These are phyloP conservation scores for Antedon mediterranea DNA, from an alignment of 53 echinoderm and acorn worm genomes.

Conservation along the genomic window DNA sequence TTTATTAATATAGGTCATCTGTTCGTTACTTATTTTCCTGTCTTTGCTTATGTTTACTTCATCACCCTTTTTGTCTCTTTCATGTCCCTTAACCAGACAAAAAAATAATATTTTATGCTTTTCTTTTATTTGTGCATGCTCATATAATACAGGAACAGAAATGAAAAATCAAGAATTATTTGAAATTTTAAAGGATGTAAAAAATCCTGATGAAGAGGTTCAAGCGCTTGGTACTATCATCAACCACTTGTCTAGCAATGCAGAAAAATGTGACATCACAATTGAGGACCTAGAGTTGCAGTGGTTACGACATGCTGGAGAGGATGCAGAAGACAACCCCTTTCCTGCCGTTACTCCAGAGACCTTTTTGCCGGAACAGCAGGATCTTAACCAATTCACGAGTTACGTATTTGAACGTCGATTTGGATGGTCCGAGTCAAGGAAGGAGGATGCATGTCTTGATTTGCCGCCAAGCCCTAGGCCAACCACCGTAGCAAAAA, in stretches of 20 bases:
- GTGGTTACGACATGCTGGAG: slow-evolving; percentile 32
- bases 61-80: too few relatives aligned
- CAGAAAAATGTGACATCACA: slow-evolving; percentile 11
- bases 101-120: too few relatives aligned
- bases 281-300: slow-evolving; percentile 34
- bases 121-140: too few relatives aligned
- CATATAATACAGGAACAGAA: background rate
- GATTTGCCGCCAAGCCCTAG: background rate
- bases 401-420: slow-evolving; percentile 67
- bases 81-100: too few relatives aligned
- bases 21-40: too few relatives aligned
- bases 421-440: slow-evolving; percentile 80
- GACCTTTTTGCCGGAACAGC: slow-evolving; percentile 23
- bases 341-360: slow-evolving; percentile 56
- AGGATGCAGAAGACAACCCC: slow-evolving; percentile 35
- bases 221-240: background rate
- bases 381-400: slow-evolving; percentile 61
- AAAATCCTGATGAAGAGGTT: background rate
- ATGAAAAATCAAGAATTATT: background rate
- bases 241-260: background rate
- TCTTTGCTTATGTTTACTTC: too few relatives aligned
- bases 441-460: background rate
- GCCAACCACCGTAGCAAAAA: background rate
- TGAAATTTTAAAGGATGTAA: background rate
- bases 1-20: too few relatives aligned